A percentile compares a stretch with the other conserved stretches of the same genome.
phyloP scores from a whole-genome alignment of 2,113 vertebrate species.

The Stegostoma tigrinum region DNA sequence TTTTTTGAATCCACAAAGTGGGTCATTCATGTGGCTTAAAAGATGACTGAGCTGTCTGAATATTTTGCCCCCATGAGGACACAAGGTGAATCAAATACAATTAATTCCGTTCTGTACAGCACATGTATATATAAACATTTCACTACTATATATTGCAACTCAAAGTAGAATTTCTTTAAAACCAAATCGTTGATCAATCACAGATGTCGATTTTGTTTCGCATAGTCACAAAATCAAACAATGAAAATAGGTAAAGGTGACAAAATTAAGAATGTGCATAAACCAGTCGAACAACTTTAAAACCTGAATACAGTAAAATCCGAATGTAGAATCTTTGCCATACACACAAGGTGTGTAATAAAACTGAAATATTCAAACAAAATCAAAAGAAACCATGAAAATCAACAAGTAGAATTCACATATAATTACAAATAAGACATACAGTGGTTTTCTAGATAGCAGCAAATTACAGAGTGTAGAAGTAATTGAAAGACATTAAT shows the following conservation, averaged over 20 bases:
- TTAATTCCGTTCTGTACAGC: background rate
- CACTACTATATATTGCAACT: background rate
- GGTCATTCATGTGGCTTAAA: background rate
- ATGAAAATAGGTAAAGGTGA: background rate
- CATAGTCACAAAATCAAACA: background rate
- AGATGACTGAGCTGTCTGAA: background rate
- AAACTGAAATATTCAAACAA: slow-evolving; percentile 6
- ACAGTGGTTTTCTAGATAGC: slow-evolving; percentile 32
- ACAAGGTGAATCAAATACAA: background rate
- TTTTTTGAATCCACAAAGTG: background rate
- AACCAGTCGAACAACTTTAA: slow-evolving; percentile 21
- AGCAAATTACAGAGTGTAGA: slow-evolving; percentile 27
- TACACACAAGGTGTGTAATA: background rate
- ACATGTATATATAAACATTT: background rate
- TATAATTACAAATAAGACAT: background rate
- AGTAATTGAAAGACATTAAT: slow-evolving; percentile 13
- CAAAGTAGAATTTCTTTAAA: background rate
- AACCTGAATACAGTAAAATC: slow-evolving; percentile 19
- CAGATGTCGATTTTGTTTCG: background rate
- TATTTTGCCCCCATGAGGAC: background rate
- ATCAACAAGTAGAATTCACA: slow-evolving; percentile 23
- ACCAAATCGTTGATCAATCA: background rate
- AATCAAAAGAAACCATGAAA: background rate
- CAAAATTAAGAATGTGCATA: background rate
- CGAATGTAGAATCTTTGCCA: slow-evolving; percentile 1